Evolutionary conservation across 1,140 invertebrate species (phyloP).

Genomic region (Arctopsyche grandis): DNA sequence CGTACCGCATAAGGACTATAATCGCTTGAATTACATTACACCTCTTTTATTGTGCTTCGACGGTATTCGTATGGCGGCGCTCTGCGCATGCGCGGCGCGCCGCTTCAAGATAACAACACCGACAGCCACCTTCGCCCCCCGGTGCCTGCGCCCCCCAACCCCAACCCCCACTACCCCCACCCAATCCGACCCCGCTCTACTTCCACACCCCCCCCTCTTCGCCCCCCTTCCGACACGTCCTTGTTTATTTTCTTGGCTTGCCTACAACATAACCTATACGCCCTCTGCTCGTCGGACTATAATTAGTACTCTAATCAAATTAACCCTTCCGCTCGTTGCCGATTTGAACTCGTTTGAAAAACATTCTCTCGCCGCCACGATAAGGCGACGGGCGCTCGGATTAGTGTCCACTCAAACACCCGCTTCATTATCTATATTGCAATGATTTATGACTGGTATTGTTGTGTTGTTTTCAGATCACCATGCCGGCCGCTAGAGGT

Average conservation of each 20-base stretch:
- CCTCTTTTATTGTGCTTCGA: no score
- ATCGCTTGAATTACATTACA: no score
- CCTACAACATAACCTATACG: neutral
- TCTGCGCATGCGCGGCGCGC: neutral
- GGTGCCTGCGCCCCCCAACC: no score
- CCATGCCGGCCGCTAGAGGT: slow-evolving; percentile 52
- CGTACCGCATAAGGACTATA: no score
- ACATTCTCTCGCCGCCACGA: no score
- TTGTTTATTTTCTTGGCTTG: neutral
- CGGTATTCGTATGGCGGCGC: no score
- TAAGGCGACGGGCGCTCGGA: no score
- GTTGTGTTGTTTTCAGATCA: neutral
- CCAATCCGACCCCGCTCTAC: neutral
- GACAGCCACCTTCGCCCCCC: neutral
- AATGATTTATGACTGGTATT: no score
- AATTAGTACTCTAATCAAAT: neutral
- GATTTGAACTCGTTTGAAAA: no score
- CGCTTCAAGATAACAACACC: neutral
- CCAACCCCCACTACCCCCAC: neutral
- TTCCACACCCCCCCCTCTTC: neutral
- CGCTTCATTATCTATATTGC: no score
- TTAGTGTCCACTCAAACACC: no score
- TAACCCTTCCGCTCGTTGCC: neutral
- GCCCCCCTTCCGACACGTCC: neutral
- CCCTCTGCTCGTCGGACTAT: no score